Evolutionary conservation across 2,888 invertebrate genomes (phyloP).

Genomic region (Unio delphinus): DNA sequence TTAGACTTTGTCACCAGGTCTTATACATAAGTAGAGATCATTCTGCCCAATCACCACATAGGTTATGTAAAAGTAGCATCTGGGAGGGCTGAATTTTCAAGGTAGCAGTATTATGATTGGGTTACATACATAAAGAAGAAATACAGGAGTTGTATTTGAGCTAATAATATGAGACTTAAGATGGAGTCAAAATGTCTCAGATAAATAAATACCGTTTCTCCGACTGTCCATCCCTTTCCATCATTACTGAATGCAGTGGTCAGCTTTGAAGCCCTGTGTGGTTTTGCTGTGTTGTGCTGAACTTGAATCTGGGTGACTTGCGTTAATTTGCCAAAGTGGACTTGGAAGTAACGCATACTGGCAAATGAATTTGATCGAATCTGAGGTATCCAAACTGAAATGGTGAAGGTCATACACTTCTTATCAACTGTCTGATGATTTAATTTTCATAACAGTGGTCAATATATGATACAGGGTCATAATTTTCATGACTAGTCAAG

Average conservation of each 20-base stretch:
- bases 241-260: conserved; percentile 53
- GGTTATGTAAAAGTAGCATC: too few species aligned
- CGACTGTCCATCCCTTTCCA: conserved; percentile 47
- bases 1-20: too few species aligned
- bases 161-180: not conserved
- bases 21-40: too few species aligned
- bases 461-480: too few species aligned
- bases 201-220: conserved; percentile 34
- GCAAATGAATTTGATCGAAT: conserved; percentile 25
- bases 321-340: conserved; percentile 55
- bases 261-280: conserved; percentile 30
- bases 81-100: too few species aligned
- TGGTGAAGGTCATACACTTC: not conserved
- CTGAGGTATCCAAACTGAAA: conserved; percentile 53
- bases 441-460: too few species aligned
- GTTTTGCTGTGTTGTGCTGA: conserved; percentile 24
- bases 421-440: not conserved
- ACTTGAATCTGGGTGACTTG: conserved; percentile 41
- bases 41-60: too few species aligned
- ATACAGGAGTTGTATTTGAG: not conserved
- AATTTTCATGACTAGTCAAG: too few species aligned
- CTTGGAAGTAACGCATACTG: conserved; percentile 46
- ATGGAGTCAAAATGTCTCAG: too few species aligned
- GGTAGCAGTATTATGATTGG: too few species aligned
- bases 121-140: not conserved